Conservation (phyloP, 2,113 vertebrate genomes). For the Prunella himalayana region DNA sequence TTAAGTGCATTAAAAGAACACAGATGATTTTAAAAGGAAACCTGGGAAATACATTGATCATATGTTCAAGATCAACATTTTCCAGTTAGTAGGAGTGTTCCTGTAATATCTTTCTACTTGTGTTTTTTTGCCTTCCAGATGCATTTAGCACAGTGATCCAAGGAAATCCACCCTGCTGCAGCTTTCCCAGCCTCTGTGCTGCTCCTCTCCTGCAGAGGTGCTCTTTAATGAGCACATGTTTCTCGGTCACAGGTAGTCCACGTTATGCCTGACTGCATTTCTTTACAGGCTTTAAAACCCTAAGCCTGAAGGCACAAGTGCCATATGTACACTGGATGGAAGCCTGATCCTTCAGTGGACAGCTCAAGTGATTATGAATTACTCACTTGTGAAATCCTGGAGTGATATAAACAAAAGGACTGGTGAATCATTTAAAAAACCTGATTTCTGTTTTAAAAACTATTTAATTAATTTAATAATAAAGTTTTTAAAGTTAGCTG, state of each 20-base stretch:
- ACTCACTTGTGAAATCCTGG: constrained; percentile 7
- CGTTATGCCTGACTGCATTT: constrained; percentile 25
- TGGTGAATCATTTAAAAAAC: background rate
- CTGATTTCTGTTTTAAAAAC: background rate
- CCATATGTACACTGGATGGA: background rate
- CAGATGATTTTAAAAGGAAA: constrained; percentile 26
- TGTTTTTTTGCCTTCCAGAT: constrained; percentile 10
- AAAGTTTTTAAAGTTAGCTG: background rate
- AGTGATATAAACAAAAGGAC: background rate
- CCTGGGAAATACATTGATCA: background rate
- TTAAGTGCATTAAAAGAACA: background rate
- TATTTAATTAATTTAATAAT: background rate
- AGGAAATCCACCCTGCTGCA: background rate
- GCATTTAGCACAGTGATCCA: background rate
- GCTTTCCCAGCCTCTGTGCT: background rate
- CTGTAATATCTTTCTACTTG: background rate
- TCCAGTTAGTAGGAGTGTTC: background rate
- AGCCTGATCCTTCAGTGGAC: constrained; percentile 10
- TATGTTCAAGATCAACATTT: background rate
- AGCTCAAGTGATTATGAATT: background rate
- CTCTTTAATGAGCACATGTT: background rate
- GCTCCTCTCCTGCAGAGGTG: constrained; percentile 18
- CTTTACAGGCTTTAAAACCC: constrained; percentile 4
- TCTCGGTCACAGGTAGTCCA: constrained; percentile 4
- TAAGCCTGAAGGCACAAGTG: constrained; percentile 9